Percentiles rank a stretch among this genome's conserved stretches.
phyloP scores from a whole-genome alignment of 2,888 invertebrate genomes.

The Nysson spinosus region DNA sequence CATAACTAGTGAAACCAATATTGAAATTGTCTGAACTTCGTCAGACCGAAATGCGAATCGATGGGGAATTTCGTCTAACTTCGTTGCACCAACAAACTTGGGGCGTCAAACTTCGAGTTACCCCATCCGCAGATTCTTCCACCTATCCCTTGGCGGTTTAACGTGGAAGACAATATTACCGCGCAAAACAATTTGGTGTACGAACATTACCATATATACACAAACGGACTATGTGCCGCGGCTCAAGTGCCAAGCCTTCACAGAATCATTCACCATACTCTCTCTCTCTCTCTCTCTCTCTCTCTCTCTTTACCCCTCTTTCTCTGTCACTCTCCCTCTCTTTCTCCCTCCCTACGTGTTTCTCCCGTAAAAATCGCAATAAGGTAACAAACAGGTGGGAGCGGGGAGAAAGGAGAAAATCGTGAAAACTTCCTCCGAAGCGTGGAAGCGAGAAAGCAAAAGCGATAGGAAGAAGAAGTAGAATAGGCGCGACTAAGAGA shows the following conservation, averaged over 20 bases:
- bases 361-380: slow-evolving; percentile 1
- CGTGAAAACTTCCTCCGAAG: slow-evolving; percentile 43
- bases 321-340: background rate
- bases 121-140: too few species aligned
- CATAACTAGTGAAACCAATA: too few species aligned
- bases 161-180: background rate
- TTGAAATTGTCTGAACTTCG: too few species aligned
- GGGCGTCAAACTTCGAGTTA: too few species aligned
- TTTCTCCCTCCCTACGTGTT: slow-evolving; percentile 1
- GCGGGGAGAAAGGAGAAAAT: slow-evolving; percentile 54
- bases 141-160: background rate
- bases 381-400: too few species aligned
- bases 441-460: slow-evolving; percentile 5
- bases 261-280: slow-evolving; percentile 42
- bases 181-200: background rate
- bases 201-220: background rate
- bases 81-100: too few species aligned
- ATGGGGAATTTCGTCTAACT: too few species aligned
- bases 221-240: background rate
- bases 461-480: slow-evolving; percentile 1
- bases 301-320: background rate
- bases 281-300: background rate
- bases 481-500: slow-evolving; percentile 23
- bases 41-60: too few species aligned
- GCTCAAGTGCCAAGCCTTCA: slow-evolving; percentile 25